A percentile compares a stretch with the other conserved stretches of the same genome.
These are phyloP conservation scores for Hypercompe scribonia DNA, from an alignment of 2,888 invertebrate species.

Conservation along the genomic window DNA sequence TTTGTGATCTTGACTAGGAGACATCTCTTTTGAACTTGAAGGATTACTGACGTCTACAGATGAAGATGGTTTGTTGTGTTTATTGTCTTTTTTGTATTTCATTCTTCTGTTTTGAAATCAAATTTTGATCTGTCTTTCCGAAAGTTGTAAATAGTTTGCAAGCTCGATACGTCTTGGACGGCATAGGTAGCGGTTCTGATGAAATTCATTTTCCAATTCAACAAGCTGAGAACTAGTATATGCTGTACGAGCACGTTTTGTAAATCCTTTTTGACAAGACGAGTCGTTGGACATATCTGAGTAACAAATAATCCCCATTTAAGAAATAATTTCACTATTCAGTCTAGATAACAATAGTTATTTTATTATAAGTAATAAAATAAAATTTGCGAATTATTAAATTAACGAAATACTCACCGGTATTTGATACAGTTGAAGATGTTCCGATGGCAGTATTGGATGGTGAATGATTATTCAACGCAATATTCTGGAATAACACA, in stretches of 20 bases:
- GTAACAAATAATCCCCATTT: slow-evolving; percentile 41
- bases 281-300: slow-evolving; percentile 77
- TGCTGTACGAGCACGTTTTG: slow-evolving; percentile 92
- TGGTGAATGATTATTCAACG: no score
- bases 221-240: slow-evolving; percentile 93
- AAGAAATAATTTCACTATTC: slow-evolving; percentile 11
- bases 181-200: slow-evolving; percentile 91
- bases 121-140: slow-evolving; percentile 94
- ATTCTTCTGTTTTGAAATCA: slow-evolving; percentile 96
- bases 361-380: background rate
- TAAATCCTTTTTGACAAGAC: slow-evolving; percentile 78
- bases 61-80: slow-evolving; percentile 79
- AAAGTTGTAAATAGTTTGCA: slow-evolving; percentile 89
- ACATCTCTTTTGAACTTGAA: slow-evolving; percentile 76
- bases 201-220: slow-evolving; percentile 93
- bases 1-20: slow-evolving; percentile 78
- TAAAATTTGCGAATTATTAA: background rate
- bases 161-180: slow-evolving; percentile 92
- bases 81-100: slow-evolving; percentile 90
- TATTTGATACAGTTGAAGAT: no score
- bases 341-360: background rate
- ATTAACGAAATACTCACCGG: slow-evolving; percentile 61
- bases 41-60: slow-evolving; percentile 77
- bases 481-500: no score
- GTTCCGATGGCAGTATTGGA: no score